Conservation (phyloP, 2,113 vertebrate species). For the Tragulus kanchil region DNA sequence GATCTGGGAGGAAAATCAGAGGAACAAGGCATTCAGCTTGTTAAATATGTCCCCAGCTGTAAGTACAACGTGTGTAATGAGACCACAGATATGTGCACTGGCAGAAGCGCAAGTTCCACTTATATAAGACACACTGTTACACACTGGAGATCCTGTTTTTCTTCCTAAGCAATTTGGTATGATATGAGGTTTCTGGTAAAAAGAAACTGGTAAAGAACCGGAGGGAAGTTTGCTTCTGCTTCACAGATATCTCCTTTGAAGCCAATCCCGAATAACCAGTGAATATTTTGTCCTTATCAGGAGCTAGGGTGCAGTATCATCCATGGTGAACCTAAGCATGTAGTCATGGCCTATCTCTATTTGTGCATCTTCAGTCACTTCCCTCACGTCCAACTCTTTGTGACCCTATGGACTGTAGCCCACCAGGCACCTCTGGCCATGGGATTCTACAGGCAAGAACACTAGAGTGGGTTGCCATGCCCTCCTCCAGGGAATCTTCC, state of each 20-base stretch:
- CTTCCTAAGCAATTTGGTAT: not conserved
- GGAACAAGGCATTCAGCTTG: not conserved
- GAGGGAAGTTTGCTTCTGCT: not conserved
- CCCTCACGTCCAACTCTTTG: too few species aligned
- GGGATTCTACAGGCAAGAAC: too few species aligned
- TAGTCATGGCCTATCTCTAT: not conserved
- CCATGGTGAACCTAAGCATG: not conserved
- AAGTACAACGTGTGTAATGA: not conserved
- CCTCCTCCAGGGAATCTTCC: too few species aligned
- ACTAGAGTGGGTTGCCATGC: too few species aligned
- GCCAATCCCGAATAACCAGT: not conserved
- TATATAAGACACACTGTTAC: not conserved
- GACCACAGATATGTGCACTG: too few species aligned
- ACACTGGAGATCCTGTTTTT: not conserved
- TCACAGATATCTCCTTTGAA: not conserved
- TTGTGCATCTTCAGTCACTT: too few species aligned
- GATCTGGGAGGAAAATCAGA: not conserved
- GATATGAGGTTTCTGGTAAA: not conserved
- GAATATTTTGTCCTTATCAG: not conserved
- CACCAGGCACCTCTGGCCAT: too few species aligned
- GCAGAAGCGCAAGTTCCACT: not conserved
- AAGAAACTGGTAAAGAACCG: not conserved
- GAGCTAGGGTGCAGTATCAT: not conserved
- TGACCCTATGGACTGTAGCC: too few species aligned
- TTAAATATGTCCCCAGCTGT: not conserved